Evolutionary conservation across 1,140 invertebrate genomes (phyloP), one percentile per base, ranked within the genome.

Genomic region (Holcopasites calliopsidis): DNA sequence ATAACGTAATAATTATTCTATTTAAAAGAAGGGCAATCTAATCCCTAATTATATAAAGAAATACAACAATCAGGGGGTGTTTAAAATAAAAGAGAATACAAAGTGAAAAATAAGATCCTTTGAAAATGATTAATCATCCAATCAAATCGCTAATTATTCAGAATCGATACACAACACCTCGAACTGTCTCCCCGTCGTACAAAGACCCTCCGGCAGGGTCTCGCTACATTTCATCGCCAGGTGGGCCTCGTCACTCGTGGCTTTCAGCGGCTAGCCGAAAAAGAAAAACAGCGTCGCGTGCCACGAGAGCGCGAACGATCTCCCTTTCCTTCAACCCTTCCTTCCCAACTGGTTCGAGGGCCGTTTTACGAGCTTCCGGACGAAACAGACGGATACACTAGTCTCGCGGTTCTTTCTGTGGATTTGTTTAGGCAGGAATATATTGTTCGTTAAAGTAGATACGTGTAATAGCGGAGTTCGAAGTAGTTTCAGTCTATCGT

Each of bases 211-310:
- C 18, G 7, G 11, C 7, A 26, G 49, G 10, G 23, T 64, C 70
- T 83, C 73, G 82, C 77, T 82, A 78, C 79, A 72, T 80, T 83
- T 76, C 76, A 62, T 75, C 66, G 73, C 80, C 85, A 86, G 85
- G 85, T 86, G 85, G 85, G 74, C 76, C 70, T 50, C 72, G 72
- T 86, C 85, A 68, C 61, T 44, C 44, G 31, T 16, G 11, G 33
- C 33, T 55, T 57, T 52, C 60, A 62, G 21, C 60, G 42, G 18
- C 26, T 18, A 18, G 6, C 11, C 7, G 13, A 65, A 50, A 50
- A 65, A 52, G 26, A 52, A 26, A 52, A 55, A 65, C 47, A 8
- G 44, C 13, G 49, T 58, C 79, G 79, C 79, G 79, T 81, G 79
- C 79, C 79, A 21, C 78, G n/a, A n/a, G 26, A n/a, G n/a, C 21